These are phyloP conservation scores for Rhabdomys pumilio DNA, from an alignment of 2,797 vertebrate genomes.

Conservation along the genomic window DNA sequence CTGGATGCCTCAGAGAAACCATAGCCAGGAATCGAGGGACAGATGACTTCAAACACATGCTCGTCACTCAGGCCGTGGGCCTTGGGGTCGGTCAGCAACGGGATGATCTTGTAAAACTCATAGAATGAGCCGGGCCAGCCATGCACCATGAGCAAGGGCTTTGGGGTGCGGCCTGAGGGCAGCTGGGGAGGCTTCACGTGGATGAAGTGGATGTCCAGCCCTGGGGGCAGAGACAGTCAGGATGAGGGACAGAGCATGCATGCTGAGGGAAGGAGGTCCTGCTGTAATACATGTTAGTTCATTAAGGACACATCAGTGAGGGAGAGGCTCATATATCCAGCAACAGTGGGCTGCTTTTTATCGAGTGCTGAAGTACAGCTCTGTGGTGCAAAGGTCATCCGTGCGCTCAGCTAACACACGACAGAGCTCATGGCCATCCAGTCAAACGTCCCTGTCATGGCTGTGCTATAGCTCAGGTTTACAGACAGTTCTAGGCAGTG, in stretches of 20 bases:
- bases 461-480: not conserved
- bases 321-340: not conserved
- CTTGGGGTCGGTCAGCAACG: conserved; percentile 89
- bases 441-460: not conserved
- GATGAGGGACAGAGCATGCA: not conserved
- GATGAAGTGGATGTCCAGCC: conserved; percentile 91
- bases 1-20: conserved; percentile 90
- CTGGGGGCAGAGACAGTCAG: conserved; percentile 79
- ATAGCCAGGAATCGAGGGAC: conserved; percentile 92
- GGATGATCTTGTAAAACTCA: conserved; percentile 91
- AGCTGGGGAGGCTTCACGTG: conserved; percentile 86
- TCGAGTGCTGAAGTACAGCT: too few relatives aligned
- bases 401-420: not conserved
- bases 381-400: too few relatives aligned
- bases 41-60: conserved; percentile 90
- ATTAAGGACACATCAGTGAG: not conserved
- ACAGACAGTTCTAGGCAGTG: not conserved
- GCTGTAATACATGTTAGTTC: not conserved
- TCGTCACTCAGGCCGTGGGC: conserved; percentile 84
- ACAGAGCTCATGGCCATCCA: not conserved
- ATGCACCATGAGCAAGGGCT: conserved; percentile 90
- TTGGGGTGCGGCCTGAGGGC: conserved; percentile 82
- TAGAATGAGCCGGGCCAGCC: conserved; percentile 92
- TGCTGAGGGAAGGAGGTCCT: not conserved
- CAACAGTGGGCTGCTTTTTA: not conserved